Base-by-base conservation (phyloP, 2,888 invertebrate genomes). In the Pristionchus japonicus region DNA sequence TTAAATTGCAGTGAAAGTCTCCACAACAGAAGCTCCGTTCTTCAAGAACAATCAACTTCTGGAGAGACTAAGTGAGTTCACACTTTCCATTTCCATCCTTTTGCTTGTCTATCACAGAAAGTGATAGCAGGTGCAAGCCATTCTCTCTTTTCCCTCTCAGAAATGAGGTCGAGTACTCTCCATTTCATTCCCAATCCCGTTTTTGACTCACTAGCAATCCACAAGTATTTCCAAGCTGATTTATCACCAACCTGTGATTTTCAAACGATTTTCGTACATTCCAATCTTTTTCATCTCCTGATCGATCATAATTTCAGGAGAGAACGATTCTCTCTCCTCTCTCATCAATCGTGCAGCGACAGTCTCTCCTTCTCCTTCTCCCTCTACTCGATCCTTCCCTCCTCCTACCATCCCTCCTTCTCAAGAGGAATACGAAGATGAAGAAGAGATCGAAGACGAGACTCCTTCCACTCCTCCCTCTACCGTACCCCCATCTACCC, bases 31-130 rank as follows among this genome's bases (percentile, higher is more conserved):
- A 11, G 37, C 61, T 37, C 84, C 84, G 34, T 84, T 84, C 40
- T 84, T 84, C 37, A 84, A 84, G 84, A 84, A 84, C 34, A 84
- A 84, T 37, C 17, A 84, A 20, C 37, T 84, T 20, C 57, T 84
- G 57, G 57, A 84, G 61, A 61, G 57, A 57, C 57, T 84, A 15
- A 27, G 84, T 84, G 37, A 52, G 61, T 84, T 74, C 27, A 4
- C 64, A 27, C 64, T 27, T 64, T 64, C 64, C 31, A n/a, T 64
- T 31, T 64, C 64, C 17, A 17, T 57, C 20, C 13, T 6, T 23
- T 23, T 27, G n/a, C n/a, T n/a, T n/a, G n/a, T n/a, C 27, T n/a
- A 27, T 13, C 7, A 64, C 23, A n/a, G 64, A 64, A 64, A 64
- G 64, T 64, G 64, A 64, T 64, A 64, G 64, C 2, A 27, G 23